Evolutionary conservation across 1,140 invertebrate genomes (phyloP).

Genomic region (Pachypeltis micranthus): DNA sequence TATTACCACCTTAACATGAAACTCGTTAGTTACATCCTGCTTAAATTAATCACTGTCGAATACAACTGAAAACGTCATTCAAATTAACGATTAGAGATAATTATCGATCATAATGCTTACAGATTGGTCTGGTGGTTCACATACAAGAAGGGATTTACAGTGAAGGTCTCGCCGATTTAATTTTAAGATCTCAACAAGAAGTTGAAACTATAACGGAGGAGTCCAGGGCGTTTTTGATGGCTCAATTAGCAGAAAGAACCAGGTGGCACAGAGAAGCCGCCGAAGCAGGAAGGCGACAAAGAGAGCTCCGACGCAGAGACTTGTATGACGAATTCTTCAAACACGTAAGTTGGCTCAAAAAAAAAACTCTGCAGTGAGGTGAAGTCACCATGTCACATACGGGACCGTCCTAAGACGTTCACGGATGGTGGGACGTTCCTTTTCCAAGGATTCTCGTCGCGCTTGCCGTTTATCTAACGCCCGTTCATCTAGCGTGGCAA

Average conservation of each 20-base stretch:
- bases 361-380: not conserved
- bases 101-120: too few species aligned
- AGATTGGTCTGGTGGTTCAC: not conserved
- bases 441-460: too few species aligned
- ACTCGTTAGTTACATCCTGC: not conserved
- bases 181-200: not conserved
- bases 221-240: not conserved
- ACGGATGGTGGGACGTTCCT: too few species aligned
- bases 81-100: too few species aligned
- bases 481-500: too few species aligned
- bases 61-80: too few species aligned
- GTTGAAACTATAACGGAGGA: not conserved
- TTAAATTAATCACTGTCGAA: too few species aligned
- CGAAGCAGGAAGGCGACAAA: slow-evolving; percentile 7
- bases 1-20: slow-evolving; percentile 4
- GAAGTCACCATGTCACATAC: not conserved
- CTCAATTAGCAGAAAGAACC: slow-evolving; percentile 1
- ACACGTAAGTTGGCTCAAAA: not conserved
- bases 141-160: not conserved
- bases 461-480: too few species aligned
- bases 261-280: slow-evolving; percentile 7
- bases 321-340: not conserved
- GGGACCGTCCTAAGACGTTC: too few species aligned
- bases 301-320: not conserved
- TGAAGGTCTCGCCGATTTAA: not conserved